Evolutionary conservation across 2,888 invertebrate genomes (phyloP).

Genomic region (Pseudolycoriella hygida): DNA sequence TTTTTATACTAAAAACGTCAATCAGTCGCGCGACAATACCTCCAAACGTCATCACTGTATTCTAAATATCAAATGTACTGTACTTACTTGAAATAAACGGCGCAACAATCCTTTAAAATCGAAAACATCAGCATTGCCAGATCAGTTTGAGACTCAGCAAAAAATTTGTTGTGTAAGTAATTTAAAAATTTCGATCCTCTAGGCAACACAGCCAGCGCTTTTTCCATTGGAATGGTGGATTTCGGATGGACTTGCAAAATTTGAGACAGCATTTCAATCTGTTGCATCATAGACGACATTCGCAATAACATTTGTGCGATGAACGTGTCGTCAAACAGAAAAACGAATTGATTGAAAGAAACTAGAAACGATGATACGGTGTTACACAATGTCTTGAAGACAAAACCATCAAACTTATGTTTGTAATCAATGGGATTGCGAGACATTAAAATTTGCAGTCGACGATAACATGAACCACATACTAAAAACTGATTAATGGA

Average conservation of each 20-base stretch:
- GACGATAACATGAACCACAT: constrained; percentile 22
- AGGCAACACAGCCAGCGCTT: constrained; percentile 12
- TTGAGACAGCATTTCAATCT: constrained; percentile 19
- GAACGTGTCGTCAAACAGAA: constrained; percentile 16
- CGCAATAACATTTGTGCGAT: constrained; percentile 18
- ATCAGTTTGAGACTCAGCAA: constrained; percentile 19
- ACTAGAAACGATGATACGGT: constrained; percentile 39
- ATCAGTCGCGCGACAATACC: too few species aligned
- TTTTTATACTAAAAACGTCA: too few species aligned
- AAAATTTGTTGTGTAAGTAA: constrained; percentile 22
- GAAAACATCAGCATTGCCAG: constrained; percentile 21
- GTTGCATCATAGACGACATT: constrained; percentile 18
- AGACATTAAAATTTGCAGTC: constrained; percentile 18
- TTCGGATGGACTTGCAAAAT: constrained; percentile 19
- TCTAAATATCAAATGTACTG: too few species aligned
- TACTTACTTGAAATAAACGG: constrained; percentile 22
- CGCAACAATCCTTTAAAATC: constrained; percentile 22
- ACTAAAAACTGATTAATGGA: constrained; percentile 23
- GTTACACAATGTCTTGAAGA: constrained; percentile 40
- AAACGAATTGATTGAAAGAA: constrained; percentile 33
- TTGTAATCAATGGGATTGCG: constrained; percentile 16
- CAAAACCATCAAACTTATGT: constrained; percentile 20
- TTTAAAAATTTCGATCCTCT: constrained; percentile 22
- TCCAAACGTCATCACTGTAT: too few species aligned
- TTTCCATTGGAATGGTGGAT: constrained; percentile 12